Conservation (phyloP, 2,888 invertebrate species). For the Lysandra coridon region DNA sequence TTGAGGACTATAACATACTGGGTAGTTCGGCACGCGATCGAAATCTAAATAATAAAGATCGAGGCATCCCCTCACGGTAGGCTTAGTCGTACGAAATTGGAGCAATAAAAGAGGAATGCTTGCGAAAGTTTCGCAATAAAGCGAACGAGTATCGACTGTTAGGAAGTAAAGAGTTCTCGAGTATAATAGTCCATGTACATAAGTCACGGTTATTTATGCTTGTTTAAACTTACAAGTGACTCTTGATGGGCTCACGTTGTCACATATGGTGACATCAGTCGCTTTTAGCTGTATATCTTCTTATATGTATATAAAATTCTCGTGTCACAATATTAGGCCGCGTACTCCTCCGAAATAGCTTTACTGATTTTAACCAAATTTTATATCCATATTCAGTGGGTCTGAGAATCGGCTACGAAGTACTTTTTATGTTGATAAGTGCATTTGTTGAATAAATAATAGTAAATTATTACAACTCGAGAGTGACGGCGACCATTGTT, state of each 20-base stretch:
- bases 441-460: too few species aligned
- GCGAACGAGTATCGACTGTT: conserved; percentile 78
- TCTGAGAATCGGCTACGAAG: too few species aligned
- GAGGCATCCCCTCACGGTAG: conserved; percentile 62
- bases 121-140: conserved; percentile 79
- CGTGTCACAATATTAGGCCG: too few species aligned
- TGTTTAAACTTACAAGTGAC: conserved; percentile 46
- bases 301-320: too few species aligned
- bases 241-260: conserved; percentile 33
- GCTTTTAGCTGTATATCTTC: too few species aligned
- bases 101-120: conserved; percentile 80
- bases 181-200: conserved; percentile 53
- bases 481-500: too few species aligned
- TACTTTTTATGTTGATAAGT: too few species aligned
- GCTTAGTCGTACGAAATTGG: conserved; percentile 79
- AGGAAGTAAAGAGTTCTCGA: conserved; percentile 76
- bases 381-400: too few species aligned
- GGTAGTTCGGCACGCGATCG: conserved; percentile 54
- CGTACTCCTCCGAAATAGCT: too few species aligned
- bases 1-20: conserved; percentile 37
- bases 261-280: background rate
- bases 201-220: conserved; percentile 48
- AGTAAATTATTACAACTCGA: too few species aligned
- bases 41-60: conserved; percentile 79
- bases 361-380: too few species aligned